Evolutionary conservation across 2,113 vertebrate genomes (phyloP).

Genomic region (Nyctibius bracteatus): DNA sequence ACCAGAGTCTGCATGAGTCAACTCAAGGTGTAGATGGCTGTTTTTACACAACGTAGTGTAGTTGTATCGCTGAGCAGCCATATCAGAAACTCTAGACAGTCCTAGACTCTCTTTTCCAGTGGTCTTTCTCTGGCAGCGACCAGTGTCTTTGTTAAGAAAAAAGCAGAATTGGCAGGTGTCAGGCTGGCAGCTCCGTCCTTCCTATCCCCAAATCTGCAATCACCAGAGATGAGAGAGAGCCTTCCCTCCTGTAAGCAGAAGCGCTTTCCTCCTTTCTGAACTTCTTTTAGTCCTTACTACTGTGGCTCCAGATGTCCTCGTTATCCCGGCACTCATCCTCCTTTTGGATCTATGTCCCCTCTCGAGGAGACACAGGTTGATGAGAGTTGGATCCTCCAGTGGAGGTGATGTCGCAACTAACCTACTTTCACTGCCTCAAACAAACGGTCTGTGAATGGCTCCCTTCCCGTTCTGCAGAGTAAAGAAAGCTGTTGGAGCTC

Average conservation of each 20-base stretch:
- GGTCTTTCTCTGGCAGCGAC: background rate
- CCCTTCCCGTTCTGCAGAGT: background rate
- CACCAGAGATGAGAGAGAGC: background rate
- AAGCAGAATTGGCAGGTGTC: background rate
- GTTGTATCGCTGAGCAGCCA: background rate
- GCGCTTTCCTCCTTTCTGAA: background rate
- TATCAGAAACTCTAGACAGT: background rate
- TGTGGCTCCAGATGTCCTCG: background rate
- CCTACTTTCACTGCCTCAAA: background rate
- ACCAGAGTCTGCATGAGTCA: background rate
- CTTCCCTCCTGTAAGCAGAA: background rate
- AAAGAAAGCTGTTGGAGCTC: background rate
- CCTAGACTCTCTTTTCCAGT: background rate
- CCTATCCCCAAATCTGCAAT: background rate
- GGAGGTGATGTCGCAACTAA: background rate
- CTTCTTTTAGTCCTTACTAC: background rate
- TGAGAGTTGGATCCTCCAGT: background rate
- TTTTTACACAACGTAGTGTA: background rate
- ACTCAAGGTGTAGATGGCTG: background rate
- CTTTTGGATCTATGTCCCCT: background rate
- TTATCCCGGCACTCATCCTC: background rate
- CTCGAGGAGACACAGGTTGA: fast-evolving
- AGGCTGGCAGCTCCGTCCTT: background rate
- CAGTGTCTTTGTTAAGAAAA: background rate
- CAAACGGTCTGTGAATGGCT: background rate